phyloP scores from a whole-genome alignment of 2,888 invertebrate species.

The Callyntrura sp. region DNA sequence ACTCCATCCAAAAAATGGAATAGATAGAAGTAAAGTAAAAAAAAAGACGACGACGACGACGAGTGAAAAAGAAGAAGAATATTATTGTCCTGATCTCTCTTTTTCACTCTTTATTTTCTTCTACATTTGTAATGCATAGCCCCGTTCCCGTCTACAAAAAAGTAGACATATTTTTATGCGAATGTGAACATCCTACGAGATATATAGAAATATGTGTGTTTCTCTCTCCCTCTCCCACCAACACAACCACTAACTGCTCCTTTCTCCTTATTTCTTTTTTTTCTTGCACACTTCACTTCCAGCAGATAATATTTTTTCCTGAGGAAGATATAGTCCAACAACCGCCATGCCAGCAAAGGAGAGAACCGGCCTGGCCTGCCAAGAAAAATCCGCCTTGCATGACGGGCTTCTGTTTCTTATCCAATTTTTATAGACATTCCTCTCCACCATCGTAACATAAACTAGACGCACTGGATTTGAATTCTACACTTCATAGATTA shows the following conservation, averaged over 20 bases:
- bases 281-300: slow-evolving; percentile 48
- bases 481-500: slow-evolving; percentile 49
- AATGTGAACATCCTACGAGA: slow-evolving; percentile 39
- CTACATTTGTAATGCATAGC: slow-evolving; percentile 39
- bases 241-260: background rate
- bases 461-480: slow-evolving; percentile 37
- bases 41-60: background rate
- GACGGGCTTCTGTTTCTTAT: slow-evolving; percentile 17
- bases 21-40: slow-evolving; percentile 7
- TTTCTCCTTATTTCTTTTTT: slow-evolving; percentile 8
- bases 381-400: slow-evolving; percentile 55
- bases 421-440: slow-evolving; percentile 40
- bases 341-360: background rate
- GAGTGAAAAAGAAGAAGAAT: slow-evolving; percentile 54
- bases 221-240: background rate
- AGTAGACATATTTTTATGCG: slow-evolving; percentile 25
- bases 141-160: slow-evolving; percentile 25
- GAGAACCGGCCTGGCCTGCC: slow-evolving; percentile 27
- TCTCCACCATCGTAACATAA: slow-evolving; percentile 32
- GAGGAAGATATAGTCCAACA: background rate
- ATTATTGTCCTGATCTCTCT: slow-evolving; percentile 61
- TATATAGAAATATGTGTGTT: background rate
- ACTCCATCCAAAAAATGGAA: slow-evolving; percentile 51
- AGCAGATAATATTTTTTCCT: slow-evolving; percentile 20
- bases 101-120: slow-evolving; percentile 41